Evolutionary conservation across 2,888 invertebrate species (phyloP).

Genomic region (Acronicta alni): DNA sequence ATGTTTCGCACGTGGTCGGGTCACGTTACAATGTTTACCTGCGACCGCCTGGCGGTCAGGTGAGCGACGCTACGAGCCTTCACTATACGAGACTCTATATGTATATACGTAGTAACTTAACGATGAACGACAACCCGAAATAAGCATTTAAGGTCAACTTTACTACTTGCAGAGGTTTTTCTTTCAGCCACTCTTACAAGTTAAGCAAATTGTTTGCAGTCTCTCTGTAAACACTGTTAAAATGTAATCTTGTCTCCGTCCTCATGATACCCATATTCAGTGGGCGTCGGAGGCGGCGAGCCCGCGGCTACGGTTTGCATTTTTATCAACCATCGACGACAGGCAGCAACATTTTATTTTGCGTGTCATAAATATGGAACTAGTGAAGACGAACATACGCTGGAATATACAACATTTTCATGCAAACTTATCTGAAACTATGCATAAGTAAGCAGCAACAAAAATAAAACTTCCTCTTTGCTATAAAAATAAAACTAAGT

Average conservation of each 20-base stretch:
- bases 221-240: constrained; percentile 65
- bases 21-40: constrained; percentile 89
- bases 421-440: constrained; percentile 87
- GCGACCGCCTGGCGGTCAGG: constrained; percentile 83
- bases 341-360: constrained; percentile 86
- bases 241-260: constrained; percentile 72
- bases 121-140: constrained; percentile 58
- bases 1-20: constrained; percentile 83
- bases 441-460: constrained; percentile 83
- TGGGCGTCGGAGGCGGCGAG: constrained; percentile 72
- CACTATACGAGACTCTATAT: constrained; percentile 49
- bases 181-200: constrained; percentile 49
- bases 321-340: constrained; percentile 86
- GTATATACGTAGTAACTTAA: constrained; percentile 57
- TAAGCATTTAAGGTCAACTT: constrained; percentile 52
- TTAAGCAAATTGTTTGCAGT: constrained; percentile 66
- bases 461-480: constrained; percentile 69
- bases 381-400: constrained; percentile 78
- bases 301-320: constrained; percentile 86
- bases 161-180: constrained; percentile 49
- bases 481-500: constrained; percentile 71
- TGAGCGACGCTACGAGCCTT: constrained; percentile 71
- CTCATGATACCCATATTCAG: constrained; percentile 78
- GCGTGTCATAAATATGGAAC: constrained; percentile 87
- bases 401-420: constrained; percentile 79